A percentile compares a stretch with the other conserved stretches of the same genome.
Evolutionary conservation across 2,797 vertebrate genomes (phyloP).

Genomic region (Rhadinocentrus ornatus): DNA sequence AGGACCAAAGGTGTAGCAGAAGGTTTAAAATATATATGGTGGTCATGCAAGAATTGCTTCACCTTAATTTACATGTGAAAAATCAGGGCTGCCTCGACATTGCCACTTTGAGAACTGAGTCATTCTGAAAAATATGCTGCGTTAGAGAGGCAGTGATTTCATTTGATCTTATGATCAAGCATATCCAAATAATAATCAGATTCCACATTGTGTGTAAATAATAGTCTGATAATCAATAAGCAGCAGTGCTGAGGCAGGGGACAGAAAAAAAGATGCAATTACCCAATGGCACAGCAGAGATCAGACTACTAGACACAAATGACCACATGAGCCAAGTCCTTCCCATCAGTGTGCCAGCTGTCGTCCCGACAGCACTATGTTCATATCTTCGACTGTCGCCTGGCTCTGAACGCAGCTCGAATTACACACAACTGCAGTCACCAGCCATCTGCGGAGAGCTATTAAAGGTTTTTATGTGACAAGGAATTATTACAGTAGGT

Average conservation of each 20-base stretch:
- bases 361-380: constrained; percentile 48
- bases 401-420: constrained; percentile 49
- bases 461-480: constrained; percentile 50
- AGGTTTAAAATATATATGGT: not conserved
- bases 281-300: constrained; percentile 22
- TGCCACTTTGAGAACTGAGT: not conserved
- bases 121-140: not conserved
- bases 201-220: not conserved
- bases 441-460: constrained; percentile 45
- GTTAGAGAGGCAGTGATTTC: too few species aligned
- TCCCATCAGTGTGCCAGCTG: constrained; percentile 62
- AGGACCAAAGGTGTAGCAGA: constrained; percentile 17
- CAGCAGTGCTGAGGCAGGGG: not conserved
- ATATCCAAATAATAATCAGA: not conserved
- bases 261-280: constrained; percentile 12
- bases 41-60: not conserved
- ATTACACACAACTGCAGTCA: constrained; percentile 57
- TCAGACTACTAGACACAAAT: constrained; percentile 17
- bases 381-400: constrained; percentile 48
- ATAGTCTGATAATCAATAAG: not conserved
- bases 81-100: too few species aligned
- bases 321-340: constrained; percentile 36
- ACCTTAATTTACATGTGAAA: not conserved
- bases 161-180: not conserved
- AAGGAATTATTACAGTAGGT: constrained; percentile 30